A percentile compares a stretch with the other conserved stretches of the same genome.
These are phyloP conservation scores for Eupithecia pulchellata DNA, from an alignment of 2,888 invertebrate species.

Conservation along the genomic window DNA sequence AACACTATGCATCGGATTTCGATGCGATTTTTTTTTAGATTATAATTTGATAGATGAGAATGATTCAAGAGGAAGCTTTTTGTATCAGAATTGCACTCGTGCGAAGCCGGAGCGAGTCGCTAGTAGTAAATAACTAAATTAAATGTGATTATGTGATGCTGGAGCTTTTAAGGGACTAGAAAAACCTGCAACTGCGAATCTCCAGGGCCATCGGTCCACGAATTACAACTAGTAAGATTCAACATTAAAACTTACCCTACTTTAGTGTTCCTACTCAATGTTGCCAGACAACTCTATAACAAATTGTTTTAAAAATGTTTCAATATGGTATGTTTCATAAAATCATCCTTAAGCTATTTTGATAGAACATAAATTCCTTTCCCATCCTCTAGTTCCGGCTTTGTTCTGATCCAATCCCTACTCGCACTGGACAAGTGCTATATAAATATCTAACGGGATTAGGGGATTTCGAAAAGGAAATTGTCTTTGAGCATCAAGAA, in stretches of 20 bases:
- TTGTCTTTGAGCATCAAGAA: slow-evolving; percentile 42
- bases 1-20: too few relatives aligned
- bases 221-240: too few relatives aligned
- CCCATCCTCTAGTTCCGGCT: slow-evolving; percentile 14
- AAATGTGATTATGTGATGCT: too few relatives aligned
- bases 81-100: too few relatives aligned
- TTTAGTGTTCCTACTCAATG: not conserved
- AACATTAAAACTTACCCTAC: not conserved
- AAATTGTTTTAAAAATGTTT: slow-evolving; percentile 7
- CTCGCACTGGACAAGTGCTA: slow-evolving; percentile 42
- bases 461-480: slow-evolving; percentile 44
- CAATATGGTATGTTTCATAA: not conserved
- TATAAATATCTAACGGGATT: slow-evolving; percentile 46
- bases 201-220: too few relatives aligned
- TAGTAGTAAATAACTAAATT: too few relatives aligned
- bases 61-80: too few relatives aligned
- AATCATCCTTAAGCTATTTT: not conserved
- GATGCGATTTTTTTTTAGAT: too few relatives aligned
- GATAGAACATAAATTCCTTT: slow-evolving; percentile 2
- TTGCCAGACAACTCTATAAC: not conserved
- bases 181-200: too few relatives aligned
- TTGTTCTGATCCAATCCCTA: slow-evolving; percentile 18
- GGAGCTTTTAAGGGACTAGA: too few relatives aligned
- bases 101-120: too few relatives aligned
- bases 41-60: too few relatives aligned